Conservation (phyloP, 2,797 vertebrate genomes). For the Nasua narica region DNA sequence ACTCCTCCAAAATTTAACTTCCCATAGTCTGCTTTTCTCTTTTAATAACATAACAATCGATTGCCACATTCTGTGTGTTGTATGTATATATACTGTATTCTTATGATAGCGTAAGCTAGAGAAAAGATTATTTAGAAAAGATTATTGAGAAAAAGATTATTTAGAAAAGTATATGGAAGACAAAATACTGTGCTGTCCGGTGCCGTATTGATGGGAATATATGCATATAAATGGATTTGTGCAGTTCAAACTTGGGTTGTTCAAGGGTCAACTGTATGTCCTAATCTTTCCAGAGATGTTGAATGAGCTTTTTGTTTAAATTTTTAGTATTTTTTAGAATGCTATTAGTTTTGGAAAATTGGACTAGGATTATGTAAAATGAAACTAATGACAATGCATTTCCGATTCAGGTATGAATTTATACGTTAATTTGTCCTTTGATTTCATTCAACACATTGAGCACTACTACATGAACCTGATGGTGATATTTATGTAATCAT, state of each 20-base stretch:
- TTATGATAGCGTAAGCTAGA: background rate
- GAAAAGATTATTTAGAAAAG: background rate
- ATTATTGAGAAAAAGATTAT: background rate
- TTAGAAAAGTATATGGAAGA: background rate
- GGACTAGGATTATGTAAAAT: background rate
- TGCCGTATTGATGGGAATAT: background rate
- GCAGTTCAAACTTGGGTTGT: background rate
- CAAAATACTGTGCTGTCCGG: background rate
- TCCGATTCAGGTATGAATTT: background rate
- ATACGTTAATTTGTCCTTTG: background rate
- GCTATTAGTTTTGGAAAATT: background rate
- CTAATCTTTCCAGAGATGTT: background rate
- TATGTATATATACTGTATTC: background rate
- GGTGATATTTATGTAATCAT: background rate
- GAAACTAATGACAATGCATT: background rate
- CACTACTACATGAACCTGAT: background rate
- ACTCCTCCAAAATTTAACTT: background rate
- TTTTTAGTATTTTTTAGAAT: background rate
- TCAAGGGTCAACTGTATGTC: background rate
- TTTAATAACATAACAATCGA: background rate
- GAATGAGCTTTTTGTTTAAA: background rate
- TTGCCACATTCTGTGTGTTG: background rate
- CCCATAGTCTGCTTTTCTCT: background rate
- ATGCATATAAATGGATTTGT: background rate
- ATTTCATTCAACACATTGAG: background rate